These are phyloP conservation scores for Piprites chloris DNA, from an alignment of 2,113 vertebrate genomes.

Conservation along the genomic window DNA sequence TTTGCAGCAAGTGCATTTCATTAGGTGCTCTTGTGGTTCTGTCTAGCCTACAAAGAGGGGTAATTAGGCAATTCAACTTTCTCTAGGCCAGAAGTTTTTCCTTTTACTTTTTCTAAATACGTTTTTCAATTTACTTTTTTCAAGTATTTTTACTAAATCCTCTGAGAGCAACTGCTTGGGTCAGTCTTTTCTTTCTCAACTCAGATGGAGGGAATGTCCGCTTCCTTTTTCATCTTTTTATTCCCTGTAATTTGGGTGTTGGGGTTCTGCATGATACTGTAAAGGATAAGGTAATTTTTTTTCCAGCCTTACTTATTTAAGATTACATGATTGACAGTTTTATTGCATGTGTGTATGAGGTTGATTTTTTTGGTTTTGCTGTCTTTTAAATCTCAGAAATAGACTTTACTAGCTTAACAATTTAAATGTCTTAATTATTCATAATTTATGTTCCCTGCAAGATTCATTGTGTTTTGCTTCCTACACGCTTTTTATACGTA, in stretches of 20 bases:
- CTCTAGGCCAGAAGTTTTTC: neutral
- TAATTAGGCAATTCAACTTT: neutral
- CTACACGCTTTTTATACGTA: neutral
- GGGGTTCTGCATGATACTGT: neutral
- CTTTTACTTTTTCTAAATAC: neutral
- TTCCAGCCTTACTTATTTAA: neutral
- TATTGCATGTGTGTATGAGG: neutral
- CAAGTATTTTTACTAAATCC: neutral
- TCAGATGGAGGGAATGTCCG: neutral
- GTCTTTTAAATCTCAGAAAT: neutral
- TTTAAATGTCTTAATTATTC: neutral
- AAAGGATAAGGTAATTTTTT: neutral
- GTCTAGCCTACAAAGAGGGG: neutral
- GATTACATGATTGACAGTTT: neutral
- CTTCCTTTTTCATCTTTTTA: neutral
- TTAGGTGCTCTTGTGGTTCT: neutral
- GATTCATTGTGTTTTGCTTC: neutral
- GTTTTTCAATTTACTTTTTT: neutral
- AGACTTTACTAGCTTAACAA: neutral
- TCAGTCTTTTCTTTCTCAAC: neutral
- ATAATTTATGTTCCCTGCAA: neutral
- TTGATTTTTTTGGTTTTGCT: neutral
- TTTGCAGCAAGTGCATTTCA: neutral
- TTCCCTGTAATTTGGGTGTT: neutral
- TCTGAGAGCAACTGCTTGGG: neutral